These are phyloP conservation scores for Drosophila saltans DNA, from an alignment of 1,140 invertebrate genomes.

Conservation along the genomic window DNA sequence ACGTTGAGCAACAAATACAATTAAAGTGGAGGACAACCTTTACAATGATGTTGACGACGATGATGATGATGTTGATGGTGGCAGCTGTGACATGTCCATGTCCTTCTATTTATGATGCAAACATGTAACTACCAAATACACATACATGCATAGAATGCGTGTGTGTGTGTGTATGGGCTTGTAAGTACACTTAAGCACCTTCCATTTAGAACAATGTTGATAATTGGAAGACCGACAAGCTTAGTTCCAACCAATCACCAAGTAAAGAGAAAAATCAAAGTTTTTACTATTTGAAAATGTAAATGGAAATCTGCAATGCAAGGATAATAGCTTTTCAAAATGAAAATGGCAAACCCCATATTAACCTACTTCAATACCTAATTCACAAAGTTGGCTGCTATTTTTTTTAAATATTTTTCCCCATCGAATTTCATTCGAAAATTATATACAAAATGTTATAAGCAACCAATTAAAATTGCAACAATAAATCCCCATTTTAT, in stretches of 20 bases:
- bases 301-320: not conserved
- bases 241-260: not conserved
- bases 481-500: no score
- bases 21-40: not conserved
- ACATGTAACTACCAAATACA: not conserved
- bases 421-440: no score
- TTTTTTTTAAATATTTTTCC: no score
- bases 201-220: constrained; percentile 8
- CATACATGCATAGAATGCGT: not conserved
- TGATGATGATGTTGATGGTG: not conserved
- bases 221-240: not conserved
- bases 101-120: not conserved
- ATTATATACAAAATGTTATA: no score
- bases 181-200: not conserved
- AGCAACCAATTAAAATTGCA: no score
- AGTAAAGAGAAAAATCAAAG: not conserved
- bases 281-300: constrained; percentile 3
- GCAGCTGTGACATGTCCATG: not conserved
- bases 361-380: no score
- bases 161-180: no score
- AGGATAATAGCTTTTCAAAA: not conserved
- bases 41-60: not conserved
- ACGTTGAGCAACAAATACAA: not conserved
- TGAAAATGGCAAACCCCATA: not conserved
- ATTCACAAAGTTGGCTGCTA: no score